phyloP scores from a whole-genome alignment of 1,140 invertebrate genomes.

The Leptinotarsa defecta region DNA sequence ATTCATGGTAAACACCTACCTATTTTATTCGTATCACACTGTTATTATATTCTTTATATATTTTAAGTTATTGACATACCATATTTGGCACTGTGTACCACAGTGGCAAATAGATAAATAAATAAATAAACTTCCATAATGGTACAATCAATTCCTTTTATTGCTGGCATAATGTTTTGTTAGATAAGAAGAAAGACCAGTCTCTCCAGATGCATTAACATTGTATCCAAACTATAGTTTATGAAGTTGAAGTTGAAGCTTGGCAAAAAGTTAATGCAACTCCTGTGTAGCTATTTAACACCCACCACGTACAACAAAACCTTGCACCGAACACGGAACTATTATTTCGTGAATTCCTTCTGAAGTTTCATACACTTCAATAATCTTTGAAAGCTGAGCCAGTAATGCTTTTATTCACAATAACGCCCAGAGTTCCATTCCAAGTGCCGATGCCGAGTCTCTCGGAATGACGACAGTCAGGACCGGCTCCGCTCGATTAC shows the following conservation, averaged over 20 bases:
- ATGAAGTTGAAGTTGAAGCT: too few relatives aligned
- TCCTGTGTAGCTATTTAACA: constrained; percentile 12
- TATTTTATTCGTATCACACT: too few relatives aligned
- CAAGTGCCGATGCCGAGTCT: not conserved
- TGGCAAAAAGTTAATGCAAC: constrained; percentile 15
- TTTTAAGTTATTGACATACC: too few relatives aligned
- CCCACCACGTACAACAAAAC: constrained; percentile 7
- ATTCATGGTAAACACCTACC: too few relatives aligned
- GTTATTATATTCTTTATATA: too few relatives aligned
- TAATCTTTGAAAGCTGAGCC: constrained; percentile 16
- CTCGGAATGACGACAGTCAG: not conserved
- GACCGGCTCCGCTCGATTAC: not conserved
- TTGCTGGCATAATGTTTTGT: too few relatives aligned
- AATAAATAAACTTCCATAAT: too few relatives aligned
- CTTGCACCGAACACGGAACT: constrained; percentile 2
- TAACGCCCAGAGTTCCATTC: constrained; percentile 13
- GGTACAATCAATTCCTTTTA: too few relatives aligned
- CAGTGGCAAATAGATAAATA: too few relatives aligned
- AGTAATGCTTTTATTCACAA: constrained; percentile 24
- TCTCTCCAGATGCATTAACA: not conserved
- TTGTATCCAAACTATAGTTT: constrained; percentile 4
- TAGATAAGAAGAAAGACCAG: not conserved
- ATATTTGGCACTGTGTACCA: too few relatives aligned
- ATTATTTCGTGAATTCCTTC: constrained; percentile 17
- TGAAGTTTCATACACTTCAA: constrained; percentile 12